Base-by-base conservation (phyloP, 2,113 vertebrate species). In the Neolamprologus tretocephalus region DNA sequence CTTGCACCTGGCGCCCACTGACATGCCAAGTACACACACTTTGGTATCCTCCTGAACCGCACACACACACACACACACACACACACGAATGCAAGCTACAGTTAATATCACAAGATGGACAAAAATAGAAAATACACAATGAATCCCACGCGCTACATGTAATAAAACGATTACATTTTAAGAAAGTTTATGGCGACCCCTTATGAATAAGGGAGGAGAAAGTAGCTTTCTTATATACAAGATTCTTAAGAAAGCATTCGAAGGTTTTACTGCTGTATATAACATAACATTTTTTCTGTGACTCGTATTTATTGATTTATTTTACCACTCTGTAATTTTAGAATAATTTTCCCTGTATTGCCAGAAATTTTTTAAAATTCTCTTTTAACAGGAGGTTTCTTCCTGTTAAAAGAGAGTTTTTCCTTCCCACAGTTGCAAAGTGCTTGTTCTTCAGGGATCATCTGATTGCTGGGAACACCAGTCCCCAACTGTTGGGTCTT, bases 1-100 rank as follows among this genome's bases (percentile, higher is more conserved):
- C 93, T 91, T 95, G 93, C 95, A 95, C 95, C 95, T 95, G 94
- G 94, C 83, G 73, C 90, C 83, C 83, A 73, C 68, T 85, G 86
- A 91, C 90, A 89, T 90, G 88, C 93, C 92, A 93, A 93, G 85
- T 80, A 51, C 86, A 81, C 90, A 88, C 89, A 89, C 87, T 88
- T 26, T 73, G 40, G 79, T 54, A 75, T 37, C 45, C 63, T 42
- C 61, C 12, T 75, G 42, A 47, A 11, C 47, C 4, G 3, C 31
- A n/a, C 31, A 35, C 31, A 66, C 61, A n/a, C 16, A 61, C 0
- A 33, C 26, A 51, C 17, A 16, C 45, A 14, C 45, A 21, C 33
- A 13, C 63, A 2, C 33, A 14, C 10, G 35, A 54, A 82, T 37
- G 45, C 61, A 81, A 42, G 16, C 23, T 40, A 51, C 40, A 21